Evolutionary conservation across 2,113 vertebrate species (phyloP), one percentile per base, ranked within the genome.

Genomic region (Danionella cerebrum): DNA sequence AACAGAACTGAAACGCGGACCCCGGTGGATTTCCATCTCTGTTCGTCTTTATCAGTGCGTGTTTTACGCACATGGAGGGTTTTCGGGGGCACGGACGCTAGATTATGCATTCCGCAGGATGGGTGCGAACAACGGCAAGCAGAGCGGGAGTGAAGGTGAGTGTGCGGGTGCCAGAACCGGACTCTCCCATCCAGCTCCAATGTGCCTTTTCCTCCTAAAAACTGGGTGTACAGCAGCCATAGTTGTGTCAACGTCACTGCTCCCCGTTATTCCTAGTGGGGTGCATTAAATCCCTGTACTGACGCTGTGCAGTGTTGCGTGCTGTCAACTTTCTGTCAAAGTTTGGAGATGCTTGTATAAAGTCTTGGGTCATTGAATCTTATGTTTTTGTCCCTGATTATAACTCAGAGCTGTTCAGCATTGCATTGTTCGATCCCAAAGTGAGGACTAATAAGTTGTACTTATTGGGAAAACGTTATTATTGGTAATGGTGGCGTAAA

Each of bases 81-180:
- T 58, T 72, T 33, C 24, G 44, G 45, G 71, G 38, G 64, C 39
- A 67, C 18, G 55, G 73, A 50, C 62, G 71, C 59, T 80, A 82
- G 87, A 84, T 89, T 84, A 89, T 90, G 91, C 89, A 80, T 85
- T 72, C 84, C 69, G 68, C 89, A 85, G 89, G 87, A 93, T 93
- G 91, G 91, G 91, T 69, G 91, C 91, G 77, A 91, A 91, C 90
- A 91, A 91, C 89, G 91, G 91, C 77, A 93, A 92, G 73, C 90
- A 90, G 84, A 90, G 85, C 83, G 91, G 91, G 88, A 93, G 91
- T 69, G 91, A 93, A 85, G 91, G 91, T 92, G 84, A 91, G 91
- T 72, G 53, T 25, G 91, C 92, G 84, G 91, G 91, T 72, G 53
- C 33, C 31, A 42, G 47, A 51, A 57, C 29, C 53, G 50, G 48